Conservation (phyloP, 2,888 invertebrate species). For the Agriopis marginaria region DNA sequence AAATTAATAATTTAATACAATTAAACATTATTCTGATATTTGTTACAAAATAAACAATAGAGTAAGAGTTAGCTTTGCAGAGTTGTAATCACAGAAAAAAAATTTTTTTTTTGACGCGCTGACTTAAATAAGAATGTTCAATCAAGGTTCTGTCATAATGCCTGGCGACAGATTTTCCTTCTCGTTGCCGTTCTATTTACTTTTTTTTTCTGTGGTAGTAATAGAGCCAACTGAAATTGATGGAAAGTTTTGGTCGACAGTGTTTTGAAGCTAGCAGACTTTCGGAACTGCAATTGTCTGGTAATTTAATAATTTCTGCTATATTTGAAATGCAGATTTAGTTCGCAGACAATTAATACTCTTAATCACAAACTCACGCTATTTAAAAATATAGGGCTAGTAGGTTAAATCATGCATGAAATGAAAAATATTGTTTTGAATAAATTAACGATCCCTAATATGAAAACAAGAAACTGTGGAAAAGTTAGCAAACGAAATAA, state of each 20-base stretch:
- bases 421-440: conserved; percentile 6
- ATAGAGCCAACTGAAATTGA: conserved; percentile 17
- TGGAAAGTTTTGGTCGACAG: conserved; percentile 36
- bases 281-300: conserved; percentile 41
- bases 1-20: too few species aligned
- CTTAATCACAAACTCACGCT: neutral
- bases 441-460: conserved; percentile 2
- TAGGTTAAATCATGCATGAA: neutral
- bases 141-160: too few species aligned
- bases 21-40: neutral
- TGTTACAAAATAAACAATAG: neutral
- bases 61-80: too few species aligned
- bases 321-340: too few species aligned
- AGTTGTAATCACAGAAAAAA: too few species aligned
- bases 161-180: too few species aligned
- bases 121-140: too few species aligned
- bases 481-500: conserved; percentile 20
- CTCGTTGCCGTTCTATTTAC: too few species aligned
- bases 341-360: neutral
- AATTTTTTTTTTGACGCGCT: too few species aligned
- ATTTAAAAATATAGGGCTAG: neutral
- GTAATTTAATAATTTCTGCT: conserved; percentile 11
- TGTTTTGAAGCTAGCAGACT: conserved; percentile 39
- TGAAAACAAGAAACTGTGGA: conserved; percentile 14
- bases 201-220: too few species aligned